A percentile compares a stretch with the other conserved stretches of the same genome.
These are phyloP conservation scores for Xanthorhoe designata DNA, from an alignment of 2,888 invertebrate species.

Conservation along the genomic window DNA sequence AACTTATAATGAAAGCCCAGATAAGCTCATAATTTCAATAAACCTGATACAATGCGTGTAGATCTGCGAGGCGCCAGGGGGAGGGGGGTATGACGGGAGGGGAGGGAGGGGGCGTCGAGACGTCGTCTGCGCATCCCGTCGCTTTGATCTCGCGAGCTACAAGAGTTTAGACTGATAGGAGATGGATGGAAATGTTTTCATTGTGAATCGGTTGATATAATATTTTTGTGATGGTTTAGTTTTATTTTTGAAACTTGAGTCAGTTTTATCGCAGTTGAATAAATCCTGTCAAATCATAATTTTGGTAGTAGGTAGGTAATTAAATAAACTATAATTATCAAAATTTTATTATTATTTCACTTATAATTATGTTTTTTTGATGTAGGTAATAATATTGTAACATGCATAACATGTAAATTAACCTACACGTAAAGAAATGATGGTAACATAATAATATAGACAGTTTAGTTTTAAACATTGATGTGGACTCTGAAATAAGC, in stretches of 20 bases:
- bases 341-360: too few relatives aligned
- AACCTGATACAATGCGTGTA: slow-evolving; percentile 43
- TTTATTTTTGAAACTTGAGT: neutral
- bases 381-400: too few relatives aligned
- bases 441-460: too few relatives aligned
- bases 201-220: neutral
- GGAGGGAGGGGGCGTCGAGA: slow-evolving; percentile 59
- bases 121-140: slow-evolving; percentile 83
- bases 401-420: too few relatives aligned
- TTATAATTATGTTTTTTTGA: too few relatives aligned
- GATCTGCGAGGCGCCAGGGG: slow-evolving; percentile 46
- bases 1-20: slow-evolving; percentile 24
- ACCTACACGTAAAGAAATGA: too few relatives aligned
- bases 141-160: slow-evolving; percentile 66
- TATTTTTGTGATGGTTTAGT: neutral
- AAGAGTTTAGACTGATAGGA: slow-evolving; percentile 29
- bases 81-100: slow-evolving; percentile 27
- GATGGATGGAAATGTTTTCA: slow-evolving; percentile 30
- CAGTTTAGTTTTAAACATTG: too few relatives aligned
- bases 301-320: too few relatives aligned
- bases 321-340: too few relatives aligned
- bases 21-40: slow-evolving; percentile 24
- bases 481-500: too few relatives aligned
- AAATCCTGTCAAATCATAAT: too few relatives aligned
- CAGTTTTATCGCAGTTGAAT: too few relatives aligned